Evolutionary conservation across 2,797 vertebrate species (phyloP).

Genomic region (Microctenopoma steveboyesi): DNA sequence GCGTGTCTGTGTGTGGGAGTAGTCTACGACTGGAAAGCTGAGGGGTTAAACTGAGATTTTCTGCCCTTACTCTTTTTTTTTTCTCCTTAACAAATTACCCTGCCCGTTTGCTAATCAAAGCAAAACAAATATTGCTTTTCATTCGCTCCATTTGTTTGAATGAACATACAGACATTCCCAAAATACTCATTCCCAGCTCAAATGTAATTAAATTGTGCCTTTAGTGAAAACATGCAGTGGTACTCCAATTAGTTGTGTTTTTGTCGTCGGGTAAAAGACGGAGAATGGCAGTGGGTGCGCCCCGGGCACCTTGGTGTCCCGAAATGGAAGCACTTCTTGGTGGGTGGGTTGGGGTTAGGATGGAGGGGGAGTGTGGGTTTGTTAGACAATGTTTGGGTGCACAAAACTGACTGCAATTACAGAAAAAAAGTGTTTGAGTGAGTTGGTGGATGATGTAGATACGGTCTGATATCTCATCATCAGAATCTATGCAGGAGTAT

Average conservation of each 20-base stretch:
- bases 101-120: constrained; percentile 86
- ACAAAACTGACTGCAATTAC: constrained; percentile 31
- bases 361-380: not conserved
- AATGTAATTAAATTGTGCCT: constrained; percentile 90
- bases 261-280: constrained; percentile 78
- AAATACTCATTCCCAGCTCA: constrained; percentile 87
- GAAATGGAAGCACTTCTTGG: constrained; percentile 68
- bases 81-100: constrained; percentile 81
- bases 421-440: constrained; percentile 28
- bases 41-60: constrained; percentile 74
- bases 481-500: not conserved
- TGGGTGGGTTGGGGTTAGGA: constrained; percentile 15
- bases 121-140: constrained; percentile 90
- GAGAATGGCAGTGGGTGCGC: constrained; percentile 79
- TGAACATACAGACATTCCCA: constrained; percentile 85
- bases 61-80: constrained; percentile 63
- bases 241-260: constrained; percentile 89
- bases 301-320: constrained; percentile 78
- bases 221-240: constrained; percentile 88
- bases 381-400: constrained; percentile 43
- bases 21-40: constrained; percentile 54
- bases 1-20: constrained; percentile 12
- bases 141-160: constrained; percentile 88
- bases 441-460: constrained; percentile 37
- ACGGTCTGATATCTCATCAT: not conserved